Evolutionary conservation across 2,113 vertebrate species (phyloP).

Genomic region (Stomatorhinus ivindoensis): DNA sequence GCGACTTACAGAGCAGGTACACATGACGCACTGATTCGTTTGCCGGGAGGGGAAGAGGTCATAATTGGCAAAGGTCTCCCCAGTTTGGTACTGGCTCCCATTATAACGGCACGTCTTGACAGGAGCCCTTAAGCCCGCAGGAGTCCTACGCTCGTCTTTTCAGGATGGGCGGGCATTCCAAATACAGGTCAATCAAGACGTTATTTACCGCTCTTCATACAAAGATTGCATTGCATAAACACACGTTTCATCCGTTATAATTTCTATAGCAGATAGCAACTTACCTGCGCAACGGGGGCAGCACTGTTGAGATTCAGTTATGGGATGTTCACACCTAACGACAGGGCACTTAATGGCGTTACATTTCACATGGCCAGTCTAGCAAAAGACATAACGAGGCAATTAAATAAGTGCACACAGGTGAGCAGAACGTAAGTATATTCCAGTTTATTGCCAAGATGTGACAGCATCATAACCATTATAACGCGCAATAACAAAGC

Average conservation of each 20-base stretch:
- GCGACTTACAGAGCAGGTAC: conserved; percentile 80
- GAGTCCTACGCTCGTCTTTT: conserved; percentile 63
- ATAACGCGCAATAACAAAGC: not conserved
- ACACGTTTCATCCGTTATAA: not conserved
- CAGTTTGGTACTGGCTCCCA: conserved; percentile 73
- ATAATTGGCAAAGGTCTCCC: conserved; percentile 75
- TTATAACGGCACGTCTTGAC: conserved; percentile 76
- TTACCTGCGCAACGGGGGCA: conserved; percentile 83
- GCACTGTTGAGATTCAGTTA: conserved; percentile 77
- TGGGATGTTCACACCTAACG: conserved; percentile 68
- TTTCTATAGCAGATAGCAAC: not conserved
- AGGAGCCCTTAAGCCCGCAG: conserved; percentile 72
- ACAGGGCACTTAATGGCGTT: conserved; percentile 79
- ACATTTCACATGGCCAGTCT: conserved; percentile 80
- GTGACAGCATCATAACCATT: not conserved
- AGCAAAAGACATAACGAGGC: conserved; percentile 13
- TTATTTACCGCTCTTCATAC: not conserved
- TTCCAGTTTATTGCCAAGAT: not conserved
- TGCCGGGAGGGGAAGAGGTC: conserved; percentile 77
- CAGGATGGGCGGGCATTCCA: not conserved
- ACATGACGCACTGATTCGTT: conserved; percentile 85
- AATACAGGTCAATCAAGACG: not conserved
- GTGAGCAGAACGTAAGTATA: not conserved
- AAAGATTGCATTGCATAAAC: not conserved
- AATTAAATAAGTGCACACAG: not conserved